These are phyloP conservation scores for Decapterus maruadsi DNA, from an alignment of 2,797 vertebrate genomes.

Conservation along the genomic window DNA sequence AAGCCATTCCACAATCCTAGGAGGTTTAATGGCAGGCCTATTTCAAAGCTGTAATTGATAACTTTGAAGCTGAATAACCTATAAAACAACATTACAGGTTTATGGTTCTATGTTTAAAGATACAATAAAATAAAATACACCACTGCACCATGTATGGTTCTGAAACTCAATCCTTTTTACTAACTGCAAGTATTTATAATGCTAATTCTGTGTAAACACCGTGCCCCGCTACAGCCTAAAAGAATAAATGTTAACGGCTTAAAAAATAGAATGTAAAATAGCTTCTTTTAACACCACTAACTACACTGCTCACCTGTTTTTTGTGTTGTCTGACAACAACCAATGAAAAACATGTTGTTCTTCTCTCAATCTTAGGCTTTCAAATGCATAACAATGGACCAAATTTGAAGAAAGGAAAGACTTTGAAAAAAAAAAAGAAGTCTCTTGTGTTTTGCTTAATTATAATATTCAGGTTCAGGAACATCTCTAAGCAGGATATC, in stretches of 20 bases:
- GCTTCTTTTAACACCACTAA: not conserved
- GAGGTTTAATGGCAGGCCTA: not conserved
- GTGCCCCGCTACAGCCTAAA: not conserved
- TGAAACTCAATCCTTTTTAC: not conserved
- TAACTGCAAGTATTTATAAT: too few relatives aligned
- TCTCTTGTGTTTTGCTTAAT: not conserved
- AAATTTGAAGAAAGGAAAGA: not conserved
- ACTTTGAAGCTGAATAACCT: not conserved
- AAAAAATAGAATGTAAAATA: not conserved
- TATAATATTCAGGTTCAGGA: constrained; percentile 5
- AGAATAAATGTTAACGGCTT: not conserved
- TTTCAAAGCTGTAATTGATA: constrained; percentile 19
- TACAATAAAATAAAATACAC: too few relatives aligned
- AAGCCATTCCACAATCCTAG: not conserved
- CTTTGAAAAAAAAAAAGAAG: not conserved
- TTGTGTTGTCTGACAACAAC: not conserved
- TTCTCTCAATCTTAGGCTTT: not conserved
- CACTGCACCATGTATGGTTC: too few relatives aligned
- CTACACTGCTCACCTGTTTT: constrained; percentile 2
- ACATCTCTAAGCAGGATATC: constrained; percentile 31
- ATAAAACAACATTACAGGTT: not conserved
- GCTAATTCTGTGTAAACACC: too few relatives aligned
- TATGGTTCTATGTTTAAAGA: not conserved
- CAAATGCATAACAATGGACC: constrained; percentile 8
- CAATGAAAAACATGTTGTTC: constrained; percentile 5